phyloP scores from a whole-genome alignment of 2,888 invertebrate species.

The Drosophila neoperkinsi region DNA sequence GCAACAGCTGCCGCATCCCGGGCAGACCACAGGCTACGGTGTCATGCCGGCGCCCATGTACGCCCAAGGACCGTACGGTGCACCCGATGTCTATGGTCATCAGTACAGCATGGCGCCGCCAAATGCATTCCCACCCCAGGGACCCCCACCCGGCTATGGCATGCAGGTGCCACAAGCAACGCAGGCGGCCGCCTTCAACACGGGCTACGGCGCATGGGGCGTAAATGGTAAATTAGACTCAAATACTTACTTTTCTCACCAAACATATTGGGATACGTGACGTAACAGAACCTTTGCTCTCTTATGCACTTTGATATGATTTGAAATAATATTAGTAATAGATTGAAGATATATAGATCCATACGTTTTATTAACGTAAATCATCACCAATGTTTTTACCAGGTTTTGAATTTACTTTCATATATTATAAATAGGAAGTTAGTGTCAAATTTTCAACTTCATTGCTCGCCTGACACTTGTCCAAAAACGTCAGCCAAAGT shows the following conservation, averaged over 20 bases:
- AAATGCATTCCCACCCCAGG: slow-evolving; percentile 66
- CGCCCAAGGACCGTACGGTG: slow-evolving; percentile 70
- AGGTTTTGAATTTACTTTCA: background rate
- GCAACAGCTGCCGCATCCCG: slow-evolving; percentile 51
- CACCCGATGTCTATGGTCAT: slow-evolving; percentile 64
- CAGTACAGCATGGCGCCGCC: slow-evolving; percentile 78
- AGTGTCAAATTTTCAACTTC: background rate
- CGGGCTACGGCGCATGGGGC: slow-evolving; percentile 82
- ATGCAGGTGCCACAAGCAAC: slow-evolving; percentile 74
- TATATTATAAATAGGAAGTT: background rate
- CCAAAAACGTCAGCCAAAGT: background rate
- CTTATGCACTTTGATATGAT: background rate
- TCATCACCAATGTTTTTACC: background rate
- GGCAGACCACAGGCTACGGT: slow-evolving; percentile 62
- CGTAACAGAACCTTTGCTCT: background rate
- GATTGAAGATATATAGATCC: background rate
- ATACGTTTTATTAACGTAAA: background rate
- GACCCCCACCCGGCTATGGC: slow-evolving; percentile 61
- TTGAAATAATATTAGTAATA: background rate
- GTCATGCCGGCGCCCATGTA: slow-evolving; percentile 80
- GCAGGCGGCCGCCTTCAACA: slow-evolving; percentile 65
- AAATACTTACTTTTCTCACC: background rate
- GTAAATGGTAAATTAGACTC: slow-evolving; percentile 63
- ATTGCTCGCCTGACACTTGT: background rate
- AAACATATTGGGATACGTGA: background rate